phyloP scores from a whole-genome alignment of 2,113 vertebrate species.

The Geococcyx californianus region DNA sequence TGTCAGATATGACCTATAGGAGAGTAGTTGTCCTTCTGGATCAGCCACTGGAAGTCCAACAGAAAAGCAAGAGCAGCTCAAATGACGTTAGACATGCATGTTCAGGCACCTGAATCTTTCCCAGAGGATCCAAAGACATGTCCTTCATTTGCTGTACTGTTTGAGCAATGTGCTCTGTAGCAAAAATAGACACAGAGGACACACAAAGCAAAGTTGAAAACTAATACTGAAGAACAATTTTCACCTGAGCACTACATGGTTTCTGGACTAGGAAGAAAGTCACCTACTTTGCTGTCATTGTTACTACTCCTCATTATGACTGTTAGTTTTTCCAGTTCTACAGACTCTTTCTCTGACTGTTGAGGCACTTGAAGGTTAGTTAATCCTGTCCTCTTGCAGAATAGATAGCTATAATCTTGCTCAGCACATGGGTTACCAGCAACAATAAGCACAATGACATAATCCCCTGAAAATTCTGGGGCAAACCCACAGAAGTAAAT shows the following conservation, averaged over 20 bases:
- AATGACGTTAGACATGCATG: not conserved
- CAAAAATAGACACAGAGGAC: slow-evolving; percentile 43
- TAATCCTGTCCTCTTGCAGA: not conserved
- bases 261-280: not conserved
- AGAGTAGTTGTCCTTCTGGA: not conserved
- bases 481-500: not conserved
- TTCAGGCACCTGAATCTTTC: not conserved
- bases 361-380: not conserved
- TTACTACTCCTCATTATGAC: not conserved
- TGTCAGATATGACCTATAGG: not conserved
- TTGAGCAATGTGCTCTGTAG: not conserved
- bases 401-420: not conserved
- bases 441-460: not conserved
- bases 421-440: not conserved
- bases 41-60: not conserved
- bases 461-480: not conserved
- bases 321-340: not conserved
- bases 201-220: not conserved
- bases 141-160: slow-evolving; percentile 22
- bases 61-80: not conserved
- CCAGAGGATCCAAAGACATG: not conserved
- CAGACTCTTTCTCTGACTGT: not conserved
- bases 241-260: not conserved
- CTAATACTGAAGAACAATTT: not conserved
- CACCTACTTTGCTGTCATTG: not conserved